Evolutionary conservation across 2,797 vertebrate species (phyloP), one percentile per base, ranked within the genome.

Genomic region (Periparus ater): DNA sequence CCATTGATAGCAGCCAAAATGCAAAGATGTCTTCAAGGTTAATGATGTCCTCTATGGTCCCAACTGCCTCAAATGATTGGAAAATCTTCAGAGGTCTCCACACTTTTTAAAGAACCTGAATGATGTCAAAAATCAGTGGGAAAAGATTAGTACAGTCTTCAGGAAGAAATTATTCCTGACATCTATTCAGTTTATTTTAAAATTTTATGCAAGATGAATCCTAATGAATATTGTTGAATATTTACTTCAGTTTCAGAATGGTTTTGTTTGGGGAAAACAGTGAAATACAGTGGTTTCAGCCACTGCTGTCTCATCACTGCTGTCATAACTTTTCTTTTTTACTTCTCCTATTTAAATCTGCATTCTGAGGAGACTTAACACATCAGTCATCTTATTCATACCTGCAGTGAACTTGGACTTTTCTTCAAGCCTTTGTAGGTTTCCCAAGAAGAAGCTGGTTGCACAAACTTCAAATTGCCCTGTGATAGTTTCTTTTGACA

Each of bases 401-500:
- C 17, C 57, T n/a, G 17, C 34, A 48, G 11, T 32, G 53, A 83
- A 54, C 84, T 75, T 78, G n/a, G 72, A 55, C 51, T 88, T 86
- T 65, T 68, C 85, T 72, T 76, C 21, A 4, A 75, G 88, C 32
- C 30, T 91, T 58, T 71, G 45, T 47, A 54, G 42, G 34, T 82
- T 74, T 92, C 78, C 75, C 22, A 75, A 80, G 60, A 62, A 92
- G 78, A 54, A 91, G 26, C 62, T 93, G 75, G 75, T 89, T 44
- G 62, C 71, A 70, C 45, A 83, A 73, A 79, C 81, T 85, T 95
- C 77, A 88, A 63, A 29, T 34, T 89, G 36, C 47, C 85, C 44
- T 45, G 21, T 7, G 3, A 44, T 91, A 95, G 78, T 96, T 96
- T 92, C 84, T 91, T 92, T 73, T 93, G 91, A 96, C 91, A 93